Conservation (phyloP, 1,140 invertebrate genomes). For the Amphibalanus amphitrite region DNA sequence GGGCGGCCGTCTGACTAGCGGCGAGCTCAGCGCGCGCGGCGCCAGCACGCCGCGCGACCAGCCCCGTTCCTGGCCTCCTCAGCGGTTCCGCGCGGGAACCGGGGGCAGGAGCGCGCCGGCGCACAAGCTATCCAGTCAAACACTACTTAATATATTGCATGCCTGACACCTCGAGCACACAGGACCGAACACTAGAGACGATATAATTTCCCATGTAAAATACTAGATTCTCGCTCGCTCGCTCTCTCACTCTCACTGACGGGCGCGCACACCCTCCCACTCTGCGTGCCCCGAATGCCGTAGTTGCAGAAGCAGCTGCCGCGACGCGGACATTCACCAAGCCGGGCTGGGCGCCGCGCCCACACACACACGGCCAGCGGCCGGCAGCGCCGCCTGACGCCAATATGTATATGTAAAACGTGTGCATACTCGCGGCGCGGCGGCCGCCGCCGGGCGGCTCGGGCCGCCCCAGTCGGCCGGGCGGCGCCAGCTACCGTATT, state of each 20-base stretch:
- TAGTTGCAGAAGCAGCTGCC: neutral
- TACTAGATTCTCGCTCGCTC: neutral
- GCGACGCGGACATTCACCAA: neutral
- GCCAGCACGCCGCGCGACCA: neutral
- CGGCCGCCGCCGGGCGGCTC: too few species aligned
- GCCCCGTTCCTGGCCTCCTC: neutral
- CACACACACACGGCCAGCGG: neutral
- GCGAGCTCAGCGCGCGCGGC: too few species aligned
- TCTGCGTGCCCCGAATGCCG: neutral
- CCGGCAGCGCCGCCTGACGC: too few species aligned
- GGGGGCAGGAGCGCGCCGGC: neutral
- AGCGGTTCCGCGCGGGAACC: neutral
- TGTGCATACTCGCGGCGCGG: neutral
- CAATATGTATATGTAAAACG: neutral
- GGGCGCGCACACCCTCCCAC: too few species aligned
- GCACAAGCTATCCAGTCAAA: neutral
- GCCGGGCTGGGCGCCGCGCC: neutral
- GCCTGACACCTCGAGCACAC: neutral
- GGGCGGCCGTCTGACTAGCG: slow-evolving; percentile 1
- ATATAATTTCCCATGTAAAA: slow-evolving; percentile 2
- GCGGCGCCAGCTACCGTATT: neutral
- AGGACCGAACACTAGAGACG: neutral
- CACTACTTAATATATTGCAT: neutral
- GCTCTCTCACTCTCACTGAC: too few species aligned
- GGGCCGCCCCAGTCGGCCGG: too few species aligned